A percentile compares a stretch with the other conserved stretches of the same genome.
phyloP scores from a whole-genome alignment of 2,888 invertebrate species.

The Tillus elongatus region DNA sequence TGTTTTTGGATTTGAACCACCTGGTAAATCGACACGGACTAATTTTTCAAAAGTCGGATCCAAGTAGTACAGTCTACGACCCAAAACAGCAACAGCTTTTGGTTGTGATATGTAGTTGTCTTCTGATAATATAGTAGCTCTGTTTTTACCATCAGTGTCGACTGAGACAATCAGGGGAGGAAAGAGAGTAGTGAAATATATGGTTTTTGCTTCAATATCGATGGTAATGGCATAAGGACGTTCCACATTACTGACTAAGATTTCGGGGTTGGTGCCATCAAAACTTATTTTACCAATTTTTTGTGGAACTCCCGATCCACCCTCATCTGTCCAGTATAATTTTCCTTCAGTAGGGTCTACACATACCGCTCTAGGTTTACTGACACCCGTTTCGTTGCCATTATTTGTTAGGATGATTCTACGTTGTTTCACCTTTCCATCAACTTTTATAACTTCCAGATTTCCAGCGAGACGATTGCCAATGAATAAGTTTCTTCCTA shows the following conservation, averaged over 20 bases:
- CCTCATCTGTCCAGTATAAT: slow-evolving; percentile 94
- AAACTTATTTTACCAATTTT: slow-evolving; percentile 88
- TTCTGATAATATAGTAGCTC: slow-evolving; percentile 58
- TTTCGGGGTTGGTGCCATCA: slow-evolving; percentile 76
- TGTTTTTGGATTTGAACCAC: slow-evolving; percentile 64
- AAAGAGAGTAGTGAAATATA: slow-evolving; percentile 81
- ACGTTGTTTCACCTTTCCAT: slow-evolving; percentile 75
- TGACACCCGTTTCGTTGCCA: slow-evolving; percentile 75
- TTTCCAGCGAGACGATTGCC: slow-evolving; percentile 85
- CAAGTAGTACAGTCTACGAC: slow-evolving; percentile 73
- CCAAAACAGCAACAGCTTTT: slow-evolving; percentile 71
- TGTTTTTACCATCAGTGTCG: slow-evolving; percentile 62
- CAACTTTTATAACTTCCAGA: slow-evolving; percentile 79
- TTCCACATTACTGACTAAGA: slow-evolving; percentile 62
- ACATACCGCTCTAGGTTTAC: slow-evolving; percentile 77
- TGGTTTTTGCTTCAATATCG: slow-evolving; percentile 67
- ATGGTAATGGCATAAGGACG: slow-evolving; percentile 78
- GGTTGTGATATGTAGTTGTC: slow-evolving; percentile 66
- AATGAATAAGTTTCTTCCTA: slow-evolving; percentile 88
- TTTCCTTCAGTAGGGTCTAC: slow-evolving; percentile 91
- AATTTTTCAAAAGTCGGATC: slow-evolving; percentile 87
- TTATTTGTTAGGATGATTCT: slow-evolving; percentile 83
- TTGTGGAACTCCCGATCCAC: slow-evolving; percentile 77
- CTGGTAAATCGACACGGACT: slow-evolving; percentile 71
- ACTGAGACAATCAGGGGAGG: slow-evolving; percentile 64